These are phyloP conservation scores for Heteromormyrus szaboi DNA, from an alignment of 2,797 vertebrate genomes.

Conservation along the genomic window DNA sequence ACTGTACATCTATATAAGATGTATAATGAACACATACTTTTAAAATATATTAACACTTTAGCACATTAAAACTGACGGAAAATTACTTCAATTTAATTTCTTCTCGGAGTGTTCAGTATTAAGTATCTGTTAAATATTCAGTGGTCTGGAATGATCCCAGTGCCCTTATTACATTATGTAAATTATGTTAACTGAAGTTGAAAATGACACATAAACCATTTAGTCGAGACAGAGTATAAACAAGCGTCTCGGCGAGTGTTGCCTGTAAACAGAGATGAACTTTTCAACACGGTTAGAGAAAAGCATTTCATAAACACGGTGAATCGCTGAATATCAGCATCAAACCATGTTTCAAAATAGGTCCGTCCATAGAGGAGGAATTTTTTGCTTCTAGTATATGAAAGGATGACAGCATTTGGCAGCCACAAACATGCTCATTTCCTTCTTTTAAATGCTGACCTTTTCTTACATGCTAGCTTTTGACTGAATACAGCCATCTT, in stretches of 20 bases:
- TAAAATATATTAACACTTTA: background rate
- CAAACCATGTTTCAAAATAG: background rate
- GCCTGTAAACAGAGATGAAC: background rate
- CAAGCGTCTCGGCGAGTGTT: background rate
- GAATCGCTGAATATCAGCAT: background rate
- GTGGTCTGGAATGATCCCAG: background rate
- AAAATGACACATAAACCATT: conserved; percentile 1
- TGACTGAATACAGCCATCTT: background rate
- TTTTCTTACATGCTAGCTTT: background rate
- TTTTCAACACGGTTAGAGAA: background rate
- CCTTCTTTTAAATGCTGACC: background rate
- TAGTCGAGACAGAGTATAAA: background rate
- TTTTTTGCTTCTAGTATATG: background rate
- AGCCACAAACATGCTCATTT: background rate
- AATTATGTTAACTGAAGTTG: background rate
- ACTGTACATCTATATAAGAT: background rate
- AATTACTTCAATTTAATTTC: conserved; percentile 3
- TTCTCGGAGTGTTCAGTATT: background rate
- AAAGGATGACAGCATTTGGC: background rate
- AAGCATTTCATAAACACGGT: background rate
- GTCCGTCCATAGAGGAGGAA: background rate
- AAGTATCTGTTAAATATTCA: background rate
- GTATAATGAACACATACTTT: background rate
- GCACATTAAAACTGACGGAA: background rate
- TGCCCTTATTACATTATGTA: background rate